phyloP scores from a whole-genome alignment of 2,797 vertebrate genomes.

The Cynopterus sphinx region DNA sequence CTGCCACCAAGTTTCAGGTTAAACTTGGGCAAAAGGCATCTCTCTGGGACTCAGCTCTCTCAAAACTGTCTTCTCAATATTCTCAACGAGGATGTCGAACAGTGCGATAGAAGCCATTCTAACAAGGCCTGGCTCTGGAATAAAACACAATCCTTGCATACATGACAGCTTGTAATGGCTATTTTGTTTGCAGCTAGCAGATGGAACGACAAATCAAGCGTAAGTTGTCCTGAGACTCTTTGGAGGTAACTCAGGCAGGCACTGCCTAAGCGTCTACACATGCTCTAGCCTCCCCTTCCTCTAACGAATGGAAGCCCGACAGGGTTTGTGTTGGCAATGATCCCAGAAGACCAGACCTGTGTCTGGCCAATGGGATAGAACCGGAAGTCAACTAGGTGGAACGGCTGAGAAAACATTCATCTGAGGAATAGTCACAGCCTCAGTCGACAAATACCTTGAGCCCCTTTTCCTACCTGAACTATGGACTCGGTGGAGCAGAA shows the following conservation, averaged over 20 bases:
- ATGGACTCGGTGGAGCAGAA: background rate
- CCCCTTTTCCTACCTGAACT: background rate
- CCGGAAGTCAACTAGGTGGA: background rate
- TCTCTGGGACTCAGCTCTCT: background rate
- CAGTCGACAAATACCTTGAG: background rate
- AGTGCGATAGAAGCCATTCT: background rate
- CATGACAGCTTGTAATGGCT: background rate
- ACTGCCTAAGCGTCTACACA: background rate
- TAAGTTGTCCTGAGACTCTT: background rate
- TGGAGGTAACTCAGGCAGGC: background rate
- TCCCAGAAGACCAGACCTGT: background rate
- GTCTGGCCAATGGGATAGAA: background rate
- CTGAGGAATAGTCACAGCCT: background rate
- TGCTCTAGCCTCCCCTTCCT: background rate
- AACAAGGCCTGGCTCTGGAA: background rate
- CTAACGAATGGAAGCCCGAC: background rate
- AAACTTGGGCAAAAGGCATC: background rate
- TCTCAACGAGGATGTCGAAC: background rate
- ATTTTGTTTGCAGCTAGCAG: background rate
- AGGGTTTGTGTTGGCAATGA: background rate
- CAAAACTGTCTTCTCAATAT: background rate
- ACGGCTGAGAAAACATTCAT: background rate
- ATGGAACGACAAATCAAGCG: background rate
- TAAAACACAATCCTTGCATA: no score
- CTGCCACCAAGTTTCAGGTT: background rate